Evolutionary conservation across 2,888 invertebrate genomes (phyloP), one percentile per base, ranked within the genome.

Genomic region (Ochropleura leucogaster): DNA sequence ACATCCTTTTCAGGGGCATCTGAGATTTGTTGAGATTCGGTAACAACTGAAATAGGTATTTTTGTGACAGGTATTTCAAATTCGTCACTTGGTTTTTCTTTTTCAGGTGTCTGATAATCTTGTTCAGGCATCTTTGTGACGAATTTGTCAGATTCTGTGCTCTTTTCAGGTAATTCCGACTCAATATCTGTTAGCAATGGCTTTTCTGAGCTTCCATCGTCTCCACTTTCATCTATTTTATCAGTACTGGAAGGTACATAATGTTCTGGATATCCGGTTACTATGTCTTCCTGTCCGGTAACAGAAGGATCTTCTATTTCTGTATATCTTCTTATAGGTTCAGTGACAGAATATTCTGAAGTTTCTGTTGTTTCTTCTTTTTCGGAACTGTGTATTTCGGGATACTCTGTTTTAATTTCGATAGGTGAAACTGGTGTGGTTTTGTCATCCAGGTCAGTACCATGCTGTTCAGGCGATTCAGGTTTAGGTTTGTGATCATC

Each of bases 241-340:
- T 80, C 80, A 42, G 79, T 79, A 62, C 6, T 51, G 9, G 57
- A 53, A 57, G 76, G 66, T 63, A 79, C 55, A 46, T 64, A 40
- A 65, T 62, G 65, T 68, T 71, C 75, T 49, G 72, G 76, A 73
- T 77, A 77, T 68, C 65, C 76, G n/a, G 85, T 87, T 20, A 73
- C 51, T 14, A 68, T 60, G 30, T 77, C 71, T 68, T 78, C 72
- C 51, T 68, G 62, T n/a, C 62, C 75, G 9, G 87, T 83, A 9
- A 79, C 71, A 14, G 65, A 72, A 30, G 77, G n/a, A 63, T 84
- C 80, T 68, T 84, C 72, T 18, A 72, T 82, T 68, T 87, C 83
- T 6, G 87, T 83, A 51, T 74, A 72, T 9, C 65, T 69, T 79
- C 70, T 71, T 14, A 76, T 47, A 46, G 83, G 79, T 73, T 82